phyloP scores from a whole-genome alignment of 2,797 vertebrate species.

The Sebastes steindachneri region DNA sequence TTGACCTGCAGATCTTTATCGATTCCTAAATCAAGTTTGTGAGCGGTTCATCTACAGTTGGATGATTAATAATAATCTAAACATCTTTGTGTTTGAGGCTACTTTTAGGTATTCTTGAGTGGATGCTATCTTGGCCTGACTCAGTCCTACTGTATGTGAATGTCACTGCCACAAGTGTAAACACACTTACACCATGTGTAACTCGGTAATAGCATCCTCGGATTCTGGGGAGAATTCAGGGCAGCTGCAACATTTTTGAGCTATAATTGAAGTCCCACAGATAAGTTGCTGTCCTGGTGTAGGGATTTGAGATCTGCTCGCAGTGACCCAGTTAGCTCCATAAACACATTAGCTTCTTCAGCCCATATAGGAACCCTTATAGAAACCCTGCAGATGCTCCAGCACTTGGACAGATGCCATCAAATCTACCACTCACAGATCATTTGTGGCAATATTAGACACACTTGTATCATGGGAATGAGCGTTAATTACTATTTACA shows the following conservation, averaged over 20 bases:
- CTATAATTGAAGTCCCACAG: slow-evolving; percentile 53
- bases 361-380: slow-evolving; percentile 35
- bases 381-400: slow-evolving; percentile 1
- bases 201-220: slow-evolving; percentile 16
- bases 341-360: slow-evolving; percentile 44
- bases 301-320: slow-evolving; percentile 53
- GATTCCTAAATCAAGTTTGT: slow-evolving; percentile 6
- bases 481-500: slow-evolving; percentile 62
- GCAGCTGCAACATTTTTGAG: slow-evolving; percentile 26
- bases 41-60: slow-evolving; percentile 4
- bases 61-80: background rate
- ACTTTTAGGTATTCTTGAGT: background rate
- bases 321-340: slow-evolving; percentile 70
- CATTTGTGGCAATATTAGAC: slow-evolving; percentile 29
- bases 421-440: slow-evolving; percentile 32
- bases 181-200: background rate
- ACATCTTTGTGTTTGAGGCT: slow-evolving; percentile 7
- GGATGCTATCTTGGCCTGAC: background rate
- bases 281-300: slow-evolving; percentile 48
- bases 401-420: slow-evolving; percentile 26
- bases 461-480: slow-evolving; percentile 25
- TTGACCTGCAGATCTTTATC: slow-evolving; percentile 4
- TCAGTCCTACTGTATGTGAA: background rate
- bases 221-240: slow-evolving; percentile 43
- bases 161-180: slow-evolving; percentile 15